These are phyloP conservation scores for Stichopus horrens DNA, from an alignment of 53 echinoderm and acorn worm genomes.

Conservation along the genomic window DNA sequence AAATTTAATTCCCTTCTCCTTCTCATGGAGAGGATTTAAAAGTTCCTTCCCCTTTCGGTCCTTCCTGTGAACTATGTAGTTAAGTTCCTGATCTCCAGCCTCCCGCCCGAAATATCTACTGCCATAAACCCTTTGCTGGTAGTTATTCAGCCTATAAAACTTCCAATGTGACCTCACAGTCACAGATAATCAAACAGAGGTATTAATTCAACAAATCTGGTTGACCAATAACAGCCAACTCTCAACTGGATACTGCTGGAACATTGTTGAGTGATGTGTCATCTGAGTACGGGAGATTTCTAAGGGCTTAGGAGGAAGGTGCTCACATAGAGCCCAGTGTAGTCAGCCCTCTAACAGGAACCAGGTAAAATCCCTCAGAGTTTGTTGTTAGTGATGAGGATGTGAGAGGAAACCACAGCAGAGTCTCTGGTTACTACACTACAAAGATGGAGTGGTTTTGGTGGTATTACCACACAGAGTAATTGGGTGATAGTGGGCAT, in stretches of 20 bases:
- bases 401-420: neutral
- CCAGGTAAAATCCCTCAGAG: neutral
- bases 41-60: no score
- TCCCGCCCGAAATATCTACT: no score
- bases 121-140: no score
- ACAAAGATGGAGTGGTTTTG: neutral
- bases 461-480: neutral
- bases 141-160: neutral
- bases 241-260: conserved; percentile 7
- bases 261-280: conserved; percentile 39
- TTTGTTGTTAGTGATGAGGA: conserved; percentile 15
- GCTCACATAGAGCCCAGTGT: neutral
- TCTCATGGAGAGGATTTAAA: no score
- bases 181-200: neutral
- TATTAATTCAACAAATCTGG: neutral
- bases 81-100: no score
- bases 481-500: no score
- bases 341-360: neutral
- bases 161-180: neutral
- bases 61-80: no score
- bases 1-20: no score
- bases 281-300: neutral
- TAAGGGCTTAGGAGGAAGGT: neutral
- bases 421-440: neutral
- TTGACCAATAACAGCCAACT: conserved; percentile 2